Conservation (phyloP, 35 echinoderm and acorn worm genomes). For the Apostichopus parvimensis region DNA sequence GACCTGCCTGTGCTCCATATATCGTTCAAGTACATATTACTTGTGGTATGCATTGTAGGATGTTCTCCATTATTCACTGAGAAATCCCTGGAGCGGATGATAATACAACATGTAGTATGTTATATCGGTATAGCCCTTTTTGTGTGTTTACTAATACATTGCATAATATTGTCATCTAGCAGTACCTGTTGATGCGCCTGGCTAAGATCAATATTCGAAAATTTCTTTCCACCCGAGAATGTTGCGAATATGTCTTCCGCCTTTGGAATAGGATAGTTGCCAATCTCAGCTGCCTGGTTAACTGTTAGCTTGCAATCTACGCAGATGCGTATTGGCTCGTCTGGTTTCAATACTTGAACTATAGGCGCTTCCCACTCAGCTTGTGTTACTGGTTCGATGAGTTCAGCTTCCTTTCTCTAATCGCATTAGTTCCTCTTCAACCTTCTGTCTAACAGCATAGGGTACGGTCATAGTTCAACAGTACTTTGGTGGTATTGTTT, state of each 20-base stretch:
- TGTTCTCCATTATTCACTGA: not conserved
- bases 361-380: conserved; percentile 49
- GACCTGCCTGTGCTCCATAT: no score
- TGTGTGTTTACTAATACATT: no score
- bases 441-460: conserved; percentile 2
- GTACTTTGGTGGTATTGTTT: not conserved
- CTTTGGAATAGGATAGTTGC: no score
- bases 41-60: not conserved
- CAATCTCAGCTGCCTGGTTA: no score
- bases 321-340: not conserved
- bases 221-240: no score
- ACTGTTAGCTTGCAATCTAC: not conserved
- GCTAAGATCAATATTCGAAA: no score
- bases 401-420: conserved; percentile 40
- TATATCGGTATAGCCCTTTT: not conserved
- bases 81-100: not conserved
- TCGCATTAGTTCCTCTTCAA: conserved; percentile 38
- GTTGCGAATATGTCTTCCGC: not conserved
- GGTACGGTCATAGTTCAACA: conserved; percentile 58
- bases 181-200: no score
- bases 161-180: no score
- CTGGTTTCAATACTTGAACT: conserved; percentile 32
- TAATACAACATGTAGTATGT: not conserved
- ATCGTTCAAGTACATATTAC: no score
- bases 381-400: conserved; percentile 46